A percentile compares a stretch with the other conserved stretches of the same genome.
These are phyloP conservation scores for Prunella himalayana DNA, from an alignment of 2,113 vertebrate species.

Conservation along the genomic window DNA sequence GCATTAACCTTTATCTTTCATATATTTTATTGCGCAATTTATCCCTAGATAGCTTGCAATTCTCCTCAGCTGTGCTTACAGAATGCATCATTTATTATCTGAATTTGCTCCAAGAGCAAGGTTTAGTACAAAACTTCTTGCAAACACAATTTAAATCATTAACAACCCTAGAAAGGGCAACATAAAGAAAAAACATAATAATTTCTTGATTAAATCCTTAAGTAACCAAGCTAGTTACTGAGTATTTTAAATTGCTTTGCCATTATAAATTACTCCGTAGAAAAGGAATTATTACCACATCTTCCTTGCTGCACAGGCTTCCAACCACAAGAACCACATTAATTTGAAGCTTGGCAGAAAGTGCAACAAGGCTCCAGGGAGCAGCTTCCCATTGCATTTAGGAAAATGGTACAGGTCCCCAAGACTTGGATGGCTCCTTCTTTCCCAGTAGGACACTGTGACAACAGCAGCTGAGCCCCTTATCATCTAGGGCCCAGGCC, in stretches of 20 bases:
- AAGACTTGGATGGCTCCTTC: not conserved
- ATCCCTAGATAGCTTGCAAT: slow-evolving; percentile 32
- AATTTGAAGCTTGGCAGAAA: slow-evolving; percentile 46
- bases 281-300: slow-evolving; percentile 53
- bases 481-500: not conserved
- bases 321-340: slow-evolving; percentile 55
- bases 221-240: slow-evolving; percentile 32
- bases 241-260: slow-evolving; percentile 37
- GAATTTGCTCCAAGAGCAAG: slow-evolving; percentile 28
- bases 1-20: slow-evolving; percentile 54
- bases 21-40: slow-evolving; percentile 29
- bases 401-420: not conserved
- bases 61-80: slow-evolving; percentile 20
- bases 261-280: slow-evolving; percentile 34
- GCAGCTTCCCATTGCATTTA: not conserved
- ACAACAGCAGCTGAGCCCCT: not conserved
- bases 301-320: slow-evolving; percentile 30
- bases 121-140: slow-evolving; percentile 8
- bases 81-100: slow-evolving; percentile 23
- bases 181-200: slow-evolving; percentile 5
- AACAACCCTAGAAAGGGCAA: not conserved
- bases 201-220: slow-evolving; percentile 53
- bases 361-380: not conserved
- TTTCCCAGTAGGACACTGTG: not conserved
- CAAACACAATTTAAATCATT: slow-evolving; percentile 15